Evolutionary conservation across 2,797 vertebrate species (phyloP).

Genomic region (Sebastes minor): DNA sequence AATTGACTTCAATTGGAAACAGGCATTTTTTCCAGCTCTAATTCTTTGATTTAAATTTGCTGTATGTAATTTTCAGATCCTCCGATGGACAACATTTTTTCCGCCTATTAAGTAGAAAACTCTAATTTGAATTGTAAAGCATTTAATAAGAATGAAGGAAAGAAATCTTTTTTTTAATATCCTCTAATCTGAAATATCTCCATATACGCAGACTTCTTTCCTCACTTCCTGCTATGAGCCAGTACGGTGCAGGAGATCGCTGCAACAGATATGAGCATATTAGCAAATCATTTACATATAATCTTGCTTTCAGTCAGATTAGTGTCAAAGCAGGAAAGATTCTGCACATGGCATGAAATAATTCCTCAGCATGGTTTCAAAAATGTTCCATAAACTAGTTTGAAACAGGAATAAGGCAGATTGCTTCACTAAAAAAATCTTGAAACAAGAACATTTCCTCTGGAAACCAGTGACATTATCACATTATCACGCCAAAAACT

Average conservation of each 20-base stretch:
- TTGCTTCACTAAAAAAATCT: not conserved
- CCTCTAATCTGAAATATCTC: not conserved
- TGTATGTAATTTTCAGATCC: not conserved
- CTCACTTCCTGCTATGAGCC: not conserved
- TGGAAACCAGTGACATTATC: too few relatives aligned
- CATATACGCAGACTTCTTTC: not conserved
- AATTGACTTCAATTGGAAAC: not conserved
- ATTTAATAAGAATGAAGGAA: not conserved
- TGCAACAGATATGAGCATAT: not conserved
- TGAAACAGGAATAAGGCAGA: not conserved
- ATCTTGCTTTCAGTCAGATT: not conserved
- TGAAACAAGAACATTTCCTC: not conserved
- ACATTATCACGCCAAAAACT: too few relatives aligned
- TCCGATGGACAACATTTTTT: not conserved
- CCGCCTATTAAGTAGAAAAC: not conserved
- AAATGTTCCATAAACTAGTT: not conserved
- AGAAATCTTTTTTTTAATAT: conserved; percentile 8
- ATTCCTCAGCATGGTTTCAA: not conserved
- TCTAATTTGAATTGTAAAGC: not conserved
- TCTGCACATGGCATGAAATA: not conserved
- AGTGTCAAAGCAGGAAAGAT: not conserved
- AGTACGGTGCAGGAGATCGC: not conserved
- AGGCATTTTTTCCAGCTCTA: not conserved
- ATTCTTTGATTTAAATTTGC: not conserved
- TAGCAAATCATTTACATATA: not conserved